Percentiles rank a stretch among this genome's conserved stretches.
Evolutionary conservation across 2,888 invertebrate species (phyloP).

Genomic region (Bugula neritina): DNA sequence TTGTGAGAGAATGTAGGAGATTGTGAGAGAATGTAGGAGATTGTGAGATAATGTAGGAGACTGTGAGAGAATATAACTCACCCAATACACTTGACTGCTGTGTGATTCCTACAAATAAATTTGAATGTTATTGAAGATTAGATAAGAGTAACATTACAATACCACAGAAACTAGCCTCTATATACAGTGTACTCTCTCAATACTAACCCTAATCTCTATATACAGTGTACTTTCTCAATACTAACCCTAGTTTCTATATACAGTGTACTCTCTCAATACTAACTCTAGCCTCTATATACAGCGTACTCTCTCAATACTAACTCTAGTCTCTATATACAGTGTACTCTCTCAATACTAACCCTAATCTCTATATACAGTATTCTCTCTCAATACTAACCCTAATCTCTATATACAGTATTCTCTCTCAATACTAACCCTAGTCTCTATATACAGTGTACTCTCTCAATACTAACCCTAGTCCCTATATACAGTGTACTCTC

Average conservation of each 20-base stretch:
- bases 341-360: not conserved
- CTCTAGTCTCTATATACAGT: not conserved
- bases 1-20: no score
- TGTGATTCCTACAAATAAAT: constrained; percentile 59
- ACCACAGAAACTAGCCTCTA: no score
- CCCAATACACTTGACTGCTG: constrained; percentile 86
- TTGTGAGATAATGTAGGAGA: no score
- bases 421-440: not conserved
- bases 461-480: not conserved
- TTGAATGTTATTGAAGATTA: not conserved
- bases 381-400: not conserved
- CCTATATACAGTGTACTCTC: not conserved
- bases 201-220: no score
- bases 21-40: no score
- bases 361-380: not conserved
- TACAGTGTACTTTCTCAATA: not conserved
- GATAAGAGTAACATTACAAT: not conserved
- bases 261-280: constrained; percentile 50
- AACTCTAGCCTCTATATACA: not conserved
- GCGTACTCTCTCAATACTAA: not conserved
- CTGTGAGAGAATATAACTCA: no score
- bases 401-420: not conserved
- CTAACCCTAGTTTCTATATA: constrained; percentile 55
- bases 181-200: no score
- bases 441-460: not conserved